Evolutionary conservation across 1,140 invertebrate genomes (phyloP), one percentile per base, ranked within the genome.

Genomic region (Dinothrombium tinctorium): DNA sequence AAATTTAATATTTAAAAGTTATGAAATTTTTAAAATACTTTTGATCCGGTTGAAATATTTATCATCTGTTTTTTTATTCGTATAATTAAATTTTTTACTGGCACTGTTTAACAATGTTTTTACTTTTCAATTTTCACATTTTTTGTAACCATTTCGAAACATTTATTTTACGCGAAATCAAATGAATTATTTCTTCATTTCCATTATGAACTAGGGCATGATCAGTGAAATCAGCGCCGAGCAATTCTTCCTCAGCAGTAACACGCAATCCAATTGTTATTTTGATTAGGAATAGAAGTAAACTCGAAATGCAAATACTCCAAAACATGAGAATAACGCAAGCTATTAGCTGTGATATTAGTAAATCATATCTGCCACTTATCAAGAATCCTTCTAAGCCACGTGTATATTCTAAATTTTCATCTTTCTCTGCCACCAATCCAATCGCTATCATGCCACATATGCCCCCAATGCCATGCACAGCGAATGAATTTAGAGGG

Each of bases 201-300:
- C 48, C 49, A 19, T 50, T 46, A 22, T 53, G 51, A 15, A 49
- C 41, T 9, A 54, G 20, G 19, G 48, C 46, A 37, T 60, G 58
- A 35, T 60, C 57, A 5, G 57, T 49, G 24, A 55, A 50, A 26
- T 60, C 59, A 2, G 59, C 53, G 4, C 59, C 59, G 1, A 58
- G 48, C 6, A 51, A 46, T 46, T 61, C 59, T 41, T 60, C 55
- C 32, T 55, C 53, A 2, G 53, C 37, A 1, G 50, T 37, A 32
- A 60, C 47, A 9, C 59, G 41, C 0, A 60, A 49, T 1, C 59
- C 59, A 20, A 59, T 38, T 6, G 48, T 49, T n/a, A 51, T n/a
- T 22, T 59, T 49, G n/a, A 61, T 49, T 6, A 49, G 4, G 21
- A 40, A 32, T 9, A 59, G 41, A 17, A 53, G 24, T 19, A 47